Evolutionary conservation across 2,797 vertebrate genomes (phyloP), one percentile per base, ranked within the genome.

Genomic region (Hephaestus fuliginosus): DNA sequence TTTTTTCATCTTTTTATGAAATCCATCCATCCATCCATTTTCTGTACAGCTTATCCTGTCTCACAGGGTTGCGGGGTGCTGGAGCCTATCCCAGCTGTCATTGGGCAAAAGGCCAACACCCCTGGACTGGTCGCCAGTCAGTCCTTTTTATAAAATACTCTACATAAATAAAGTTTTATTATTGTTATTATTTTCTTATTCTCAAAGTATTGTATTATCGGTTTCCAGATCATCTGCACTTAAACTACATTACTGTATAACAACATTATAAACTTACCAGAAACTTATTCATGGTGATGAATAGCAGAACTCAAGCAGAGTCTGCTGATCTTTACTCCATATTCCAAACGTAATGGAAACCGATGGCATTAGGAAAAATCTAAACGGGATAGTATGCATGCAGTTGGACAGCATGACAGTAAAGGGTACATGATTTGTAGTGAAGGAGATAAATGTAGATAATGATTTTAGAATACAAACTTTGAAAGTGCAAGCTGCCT

Each of bases 401-500:
- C 7, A 39, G 36, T 33, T 8, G 14, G 15, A 51, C n/a, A 53
- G 6, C 30, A 60, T 25, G 25, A 30, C n/a, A 49, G 3, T n/a
- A 14, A 63, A 74, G n/a, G 13, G 36, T 14, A 39, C 4, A 18
- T 62, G 14, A 46, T 39, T 70, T 58, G 7, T 28, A 18, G 43
- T 25, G 7, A 49, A 52, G 51, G 44, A 63, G 39, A 25, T 39
- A 15, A 49, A 43, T 55, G 46, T 33, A 71, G 30, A 5, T 14
- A 56, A 66, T 15, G 7, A 14, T 20, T 14, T 11, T 55, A n/a
- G 8, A 36, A 52, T n/a, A 22, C 10, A 60, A 64, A 39, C 22
- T 18, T 3, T 25, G 3, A 15, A 71, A 69, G 46, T 77, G 12
- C 44, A 52, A 61, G 49, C 22, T 58, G 48, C 41, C 72, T 81